phyloP scores from a whole-genome alignment of 2,888 invertebrate genomes.

The Nowickia ferox region DNA sequence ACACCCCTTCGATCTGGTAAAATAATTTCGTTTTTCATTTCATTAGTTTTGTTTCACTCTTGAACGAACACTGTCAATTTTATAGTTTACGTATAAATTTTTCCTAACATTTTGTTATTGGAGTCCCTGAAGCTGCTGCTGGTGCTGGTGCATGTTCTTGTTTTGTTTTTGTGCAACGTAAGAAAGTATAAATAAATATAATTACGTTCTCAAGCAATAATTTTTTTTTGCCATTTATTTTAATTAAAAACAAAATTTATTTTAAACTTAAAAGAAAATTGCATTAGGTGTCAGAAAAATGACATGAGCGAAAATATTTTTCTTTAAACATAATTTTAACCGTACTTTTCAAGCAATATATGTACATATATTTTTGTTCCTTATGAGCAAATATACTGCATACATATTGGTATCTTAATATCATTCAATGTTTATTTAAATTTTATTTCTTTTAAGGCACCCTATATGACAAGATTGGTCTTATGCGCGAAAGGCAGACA shows the following conservation, averaged over 20 bases:
- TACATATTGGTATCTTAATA: no score
- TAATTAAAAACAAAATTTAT: slow-evolving; percentile 64
- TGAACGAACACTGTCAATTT: slow-evolving; percentile 52
- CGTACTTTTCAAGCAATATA: slow-evolving; percentile 14
- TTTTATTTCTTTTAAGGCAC: slow-evolving; percentile 5
- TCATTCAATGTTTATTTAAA: background rate
- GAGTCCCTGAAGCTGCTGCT: background rate
- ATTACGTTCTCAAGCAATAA: slow-evolving; percentile 48
- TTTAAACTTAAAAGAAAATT: slow-evolving; percentile 66
- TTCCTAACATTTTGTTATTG: slow-evolving; percentile 21
- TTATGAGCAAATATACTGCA: background rate
- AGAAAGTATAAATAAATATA: slow-evolving; percentile 14
- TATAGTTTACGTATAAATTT: slow-evolving; percentile 52
- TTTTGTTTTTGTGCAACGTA: slow-evolving; percentile 27
- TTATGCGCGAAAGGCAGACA: no score
- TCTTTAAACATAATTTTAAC: slow-evolving; percentile 22
- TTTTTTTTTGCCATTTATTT: slow-evolving; percentile 65
- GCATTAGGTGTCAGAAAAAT: slow-evolving; percentile 67
- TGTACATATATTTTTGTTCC: background rate
- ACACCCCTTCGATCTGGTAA: no score
- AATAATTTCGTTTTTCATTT: slow-evolving; percentile 38
- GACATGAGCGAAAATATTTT: slow-evolving; percentile 52
- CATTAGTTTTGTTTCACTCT: slow-evolving; percentile 45
- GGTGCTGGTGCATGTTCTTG: slow-evolving; percentile 17
- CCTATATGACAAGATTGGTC: no score